These are phyloP conservation scores for Mesorhabditis sp. DNA, from an alignment of 2,888 invertebrate genomes.

Conservation along the genomic window DNA sequence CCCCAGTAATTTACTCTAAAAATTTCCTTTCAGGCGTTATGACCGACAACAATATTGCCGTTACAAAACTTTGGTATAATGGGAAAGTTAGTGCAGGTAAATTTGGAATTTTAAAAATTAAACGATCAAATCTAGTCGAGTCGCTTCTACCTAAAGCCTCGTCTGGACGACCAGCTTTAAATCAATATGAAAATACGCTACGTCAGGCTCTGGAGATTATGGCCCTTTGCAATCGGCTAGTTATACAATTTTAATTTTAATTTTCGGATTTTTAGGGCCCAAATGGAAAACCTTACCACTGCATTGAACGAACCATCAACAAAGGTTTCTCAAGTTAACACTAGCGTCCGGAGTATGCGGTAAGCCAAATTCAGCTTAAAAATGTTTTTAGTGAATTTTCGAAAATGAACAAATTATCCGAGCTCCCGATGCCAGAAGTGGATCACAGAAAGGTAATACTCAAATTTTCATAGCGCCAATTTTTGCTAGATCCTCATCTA, in stretches of 20 bases:
- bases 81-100: background rate
- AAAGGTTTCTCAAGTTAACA: too few species aligned
- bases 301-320: background rate
- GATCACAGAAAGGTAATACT: background rate
- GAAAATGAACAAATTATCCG: background rate
- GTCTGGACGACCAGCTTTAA: background rate
- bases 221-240: background rate
- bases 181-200: background rate
- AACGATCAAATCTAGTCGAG: background rate
- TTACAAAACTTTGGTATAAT: background rate
- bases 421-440: background rate
- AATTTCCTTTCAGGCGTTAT: background rate
- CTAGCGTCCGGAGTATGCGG: too few species aligned
- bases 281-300: background rate
- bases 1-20: background rate
- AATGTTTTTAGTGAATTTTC: too few species aligned
- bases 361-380: too few species aligned
- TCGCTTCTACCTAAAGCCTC: background rate
- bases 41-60: slow-evolving; percentile 4
- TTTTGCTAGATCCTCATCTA: background rate
- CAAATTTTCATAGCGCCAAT: background rate
- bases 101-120: background rate
- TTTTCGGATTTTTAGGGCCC: background rate
- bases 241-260: too few species aligned
- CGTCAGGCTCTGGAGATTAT: background rate